Evolutionary conservation across 2,113 vertebrate genomes (phyloP).

Genomic region (Sorex araneus): DNA sequence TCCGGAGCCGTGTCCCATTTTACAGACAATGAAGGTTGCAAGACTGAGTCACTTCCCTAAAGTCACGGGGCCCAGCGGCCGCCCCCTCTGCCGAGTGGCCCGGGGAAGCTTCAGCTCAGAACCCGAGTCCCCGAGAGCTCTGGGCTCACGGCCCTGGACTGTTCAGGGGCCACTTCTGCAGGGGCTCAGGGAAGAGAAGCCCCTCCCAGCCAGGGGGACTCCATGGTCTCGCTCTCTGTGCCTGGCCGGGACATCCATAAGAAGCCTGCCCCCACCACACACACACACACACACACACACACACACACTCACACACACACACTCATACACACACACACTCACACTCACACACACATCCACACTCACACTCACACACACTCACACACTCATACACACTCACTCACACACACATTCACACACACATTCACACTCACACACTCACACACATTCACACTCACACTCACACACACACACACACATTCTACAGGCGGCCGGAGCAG

Average conservation of each 20-base stretch:
- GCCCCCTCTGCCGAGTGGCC: constrained; percentile 44
- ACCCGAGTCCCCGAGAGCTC: constrained; percentile 15
- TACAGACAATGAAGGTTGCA: background rate
- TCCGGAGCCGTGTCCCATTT: background rate
- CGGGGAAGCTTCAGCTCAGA: background rate
- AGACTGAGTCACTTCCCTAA: background rate
- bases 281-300: too few relatives aligned
- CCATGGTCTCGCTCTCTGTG: constrained; percentile 57
- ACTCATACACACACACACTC: background rate
- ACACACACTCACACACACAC: background rate
- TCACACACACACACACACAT: background rate
- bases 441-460: too few relatives aligned
- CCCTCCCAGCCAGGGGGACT: constrained; percentile 32
- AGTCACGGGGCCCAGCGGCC: background rate
- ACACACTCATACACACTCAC: too few relatives aligned
- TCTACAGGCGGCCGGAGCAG: too few relatives aligned
- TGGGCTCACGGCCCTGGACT: constrained; percentile 34
- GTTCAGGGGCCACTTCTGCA: background rate
- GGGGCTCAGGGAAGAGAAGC: background rate
- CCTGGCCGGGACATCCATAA: constrained; percentile 46
- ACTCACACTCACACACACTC: background rate
- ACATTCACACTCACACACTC: too few relatives aligned
- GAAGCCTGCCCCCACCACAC: background rate
- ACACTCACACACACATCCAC: background rate
- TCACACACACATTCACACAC: too few relatives aligned